Evolutionary conservation across 2,113 vertebrate species (phyloP), one percentile per base, ranked within the genome.

Genomic region (Festucalex cinctus): DNA sequence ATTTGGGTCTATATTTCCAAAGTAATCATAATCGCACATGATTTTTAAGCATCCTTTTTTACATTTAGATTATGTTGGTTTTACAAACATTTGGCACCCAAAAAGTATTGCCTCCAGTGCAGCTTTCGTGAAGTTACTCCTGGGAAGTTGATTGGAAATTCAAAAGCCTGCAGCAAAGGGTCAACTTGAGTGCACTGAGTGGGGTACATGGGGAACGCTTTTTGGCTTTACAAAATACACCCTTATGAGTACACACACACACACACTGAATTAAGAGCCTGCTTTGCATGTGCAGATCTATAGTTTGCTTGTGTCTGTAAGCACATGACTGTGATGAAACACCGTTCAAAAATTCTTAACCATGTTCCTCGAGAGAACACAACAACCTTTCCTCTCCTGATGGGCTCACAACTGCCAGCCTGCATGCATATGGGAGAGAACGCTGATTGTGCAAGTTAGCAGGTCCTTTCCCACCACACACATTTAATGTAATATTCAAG

Each of bases 61-160:
- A 56, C 73, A 61, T 79, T 76, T 66, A 73, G 10, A 74, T 73
- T 60, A 58, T 62, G 66, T 56, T 69, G 24, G 0, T 41, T 65
- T 81, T 73, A 20, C 65, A 35, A 65, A 61, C 71, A 51, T 69
- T 75, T 77, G 9, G 22, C 68, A 68, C 24, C 37, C 54, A 63
- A 37, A 65, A 26, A 76, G 43, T 57, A 13, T 75, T 68, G 74
- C 69, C 68, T 66, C 0, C 7, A 68, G 79, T 77, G 68, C 63
- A 75, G 61, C 63, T 77, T 37, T 71, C 78, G 66, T 74, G 70
- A 74, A 75, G 69, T 76, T 81, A 65, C 79, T 83, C 75, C 67
- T 61, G 77, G 68, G 69, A 79, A 81, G 65, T 79, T 83, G 76
- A 84, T 81, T 77, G 78, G 58, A 87, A 83, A 78, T 83, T 71